Conservation (phyloP, 2,113 vertebrate species). For the Pheucticus melanocephalus region DNA sequence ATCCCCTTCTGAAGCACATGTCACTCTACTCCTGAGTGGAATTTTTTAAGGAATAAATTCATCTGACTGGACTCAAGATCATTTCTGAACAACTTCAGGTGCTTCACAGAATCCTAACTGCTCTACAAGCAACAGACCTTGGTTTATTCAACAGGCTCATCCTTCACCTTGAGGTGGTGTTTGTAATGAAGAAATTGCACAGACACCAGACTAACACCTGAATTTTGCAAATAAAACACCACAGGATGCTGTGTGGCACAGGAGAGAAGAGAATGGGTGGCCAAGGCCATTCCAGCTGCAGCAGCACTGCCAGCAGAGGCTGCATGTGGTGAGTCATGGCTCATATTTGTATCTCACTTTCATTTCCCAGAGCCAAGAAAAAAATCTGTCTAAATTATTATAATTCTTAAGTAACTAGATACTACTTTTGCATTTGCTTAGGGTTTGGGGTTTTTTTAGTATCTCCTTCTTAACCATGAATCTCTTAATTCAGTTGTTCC, state of each 20-base stretch:
- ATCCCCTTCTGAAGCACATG: neutral
- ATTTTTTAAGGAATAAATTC: neutral
- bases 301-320: neutral
- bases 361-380: neutral
- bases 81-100: neutral
- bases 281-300: neutral
- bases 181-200: slow-evolving; percentile 17
- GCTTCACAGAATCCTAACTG: neutral
- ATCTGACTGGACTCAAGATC: neutral
- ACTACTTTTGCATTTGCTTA: neutral
- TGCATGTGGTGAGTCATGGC: neutral
- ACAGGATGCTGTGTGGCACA: neutral
- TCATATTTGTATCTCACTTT: neutral
- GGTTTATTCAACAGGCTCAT: neutral
- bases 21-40: neutral
- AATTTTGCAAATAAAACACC: neutral
- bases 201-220: neutral
- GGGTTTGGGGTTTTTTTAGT: accelerated
- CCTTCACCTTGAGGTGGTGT: slow-evolving; percentile 58
- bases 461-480: neutral
- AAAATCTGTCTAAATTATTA: neutral
- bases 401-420: neutral
- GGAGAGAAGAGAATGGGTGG: neutral
- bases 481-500: neutral
- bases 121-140: neutral